Percentiles rank a stretch among this genome's conserved stretches.
These are phyloP conservation scores for Melieria crassipennis DNA, from an alignment of 2,888 invertebrate species.

Conservation along the genomic window DNA sequence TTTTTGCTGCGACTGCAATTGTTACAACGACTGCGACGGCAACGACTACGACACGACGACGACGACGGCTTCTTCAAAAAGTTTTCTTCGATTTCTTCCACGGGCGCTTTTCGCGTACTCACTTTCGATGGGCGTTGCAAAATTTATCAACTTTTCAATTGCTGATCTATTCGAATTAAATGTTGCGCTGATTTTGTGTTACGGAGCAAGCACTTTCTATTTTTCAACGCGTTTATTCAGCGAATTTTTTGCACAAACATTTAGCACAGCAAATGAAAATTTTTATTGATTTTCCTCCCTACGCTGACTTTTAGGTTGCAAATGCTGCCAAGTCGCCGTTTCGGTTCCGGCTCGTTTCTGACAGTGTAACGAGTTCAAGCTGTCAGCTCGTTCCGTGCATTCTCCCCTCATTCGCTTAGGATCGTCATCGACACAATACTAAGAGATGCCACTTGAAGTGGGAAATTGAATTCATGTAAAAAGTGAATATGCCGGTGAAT, in stretches of 20 bases:
- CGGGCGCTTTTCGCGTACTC: constrained; percentile 28
- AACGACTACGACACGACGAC: constrained; percentile 27
- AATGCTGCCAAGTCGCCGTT: no score
- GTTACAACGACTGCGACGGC: constrained; percentile 12
- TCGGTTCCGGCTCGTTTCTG: no score
- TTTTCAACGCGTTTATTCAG: constrained; percentile 6
- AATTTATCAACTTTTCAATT: constrained; percentile 1
- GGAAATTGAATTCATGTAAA: no score
- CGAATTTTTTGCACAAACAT: constrained; percentile 35
- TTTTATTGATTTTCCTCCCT: constrained; percentile 63
- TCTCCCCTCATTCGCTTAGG: no score
- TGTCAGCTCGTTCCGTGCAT: no score
- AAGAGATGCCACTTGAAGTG: no score
- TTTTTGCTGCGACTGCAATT: constrained; percentile 13
- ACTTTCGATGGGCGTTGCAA: constrained; percentile 39
- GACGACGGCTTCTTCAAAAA: constrained; percentile 27
- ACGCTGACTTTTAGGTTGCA: constrained; percentile 44
- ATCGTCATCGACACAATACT: no score
- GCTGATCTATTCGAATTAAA: constrained; percentile 7
- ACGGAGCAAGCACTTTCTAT: not conserved
- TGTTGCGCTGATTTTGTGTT: not conserved
- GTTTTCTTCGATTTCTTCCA: constrained; percentile 20
- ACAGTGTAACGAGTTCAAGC: no score
- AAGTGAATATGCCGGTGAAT: no score
- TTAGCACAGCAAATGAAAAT: constrained; percentile 52